Conservation (phyloP, 2,113 vertebrate species). For the Campylorhamphus procurvoides region DNA sequence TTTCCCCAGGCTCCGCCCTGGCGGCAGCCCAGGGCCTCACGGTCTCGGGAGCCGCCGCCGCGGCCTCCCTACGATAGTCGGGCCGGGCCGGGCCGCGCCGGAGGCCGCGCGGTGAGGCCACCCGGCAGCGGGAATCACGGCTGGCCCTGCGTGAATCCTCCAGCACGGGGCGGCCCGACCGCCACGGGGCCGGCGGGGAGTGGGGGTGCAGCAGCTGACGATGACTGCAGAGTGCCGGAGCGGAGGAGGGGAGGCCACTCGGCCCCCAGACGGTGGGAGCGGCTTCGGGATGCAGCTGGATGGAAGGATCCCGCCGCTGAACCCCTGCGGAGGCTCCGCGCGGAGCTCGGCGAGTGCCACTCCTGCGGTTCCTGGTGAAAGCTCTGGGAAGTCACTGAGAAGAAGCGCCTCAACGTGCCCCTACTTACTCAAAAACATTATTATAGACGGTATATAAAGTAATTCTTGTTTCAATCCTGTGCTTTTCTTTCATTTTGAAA, state of each 20-base stretch:
- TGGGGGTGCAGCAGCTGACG: background rate
- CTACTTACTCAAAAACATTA: accelerated
- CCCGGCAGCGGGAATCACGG: background rate
- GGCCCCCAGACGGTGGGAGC: background rate
- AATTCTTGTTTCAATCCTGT: accelerated
- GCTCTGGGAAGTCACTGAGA: no score
- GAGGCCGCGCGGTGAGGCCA: background rate
- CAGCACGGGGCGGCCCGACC: no score
- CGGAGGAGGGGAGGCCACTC: background rate
- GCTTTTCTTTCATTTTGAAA: background rate
- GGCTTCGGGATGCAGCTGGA: background rate
- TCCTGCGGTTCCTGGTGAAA: background rate
- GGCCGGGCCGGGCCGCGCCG: background rate
- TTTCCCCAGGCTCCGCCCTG: no score
- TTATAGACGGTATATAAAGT: background rate
- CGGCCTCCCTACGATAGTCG: background rate
- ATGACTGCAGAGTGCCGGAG: background rate
- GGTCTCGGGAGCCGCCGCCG: background rate
- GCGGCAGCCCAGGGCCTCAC: background rate
- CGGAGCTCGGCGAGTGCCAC: background rate
- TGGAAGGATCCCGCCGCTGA: background rate
- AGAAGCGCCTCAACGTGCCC: background rate
- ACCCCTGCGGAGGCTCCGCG: background rate
- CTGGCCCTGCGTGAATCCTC: background rate
- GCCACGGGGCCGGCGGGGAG: background rate